Evolutionary conservation across 2,888 invertebrate species (phyloP).

Genomic region (Sinohyriopsis cumingii): DNA sequence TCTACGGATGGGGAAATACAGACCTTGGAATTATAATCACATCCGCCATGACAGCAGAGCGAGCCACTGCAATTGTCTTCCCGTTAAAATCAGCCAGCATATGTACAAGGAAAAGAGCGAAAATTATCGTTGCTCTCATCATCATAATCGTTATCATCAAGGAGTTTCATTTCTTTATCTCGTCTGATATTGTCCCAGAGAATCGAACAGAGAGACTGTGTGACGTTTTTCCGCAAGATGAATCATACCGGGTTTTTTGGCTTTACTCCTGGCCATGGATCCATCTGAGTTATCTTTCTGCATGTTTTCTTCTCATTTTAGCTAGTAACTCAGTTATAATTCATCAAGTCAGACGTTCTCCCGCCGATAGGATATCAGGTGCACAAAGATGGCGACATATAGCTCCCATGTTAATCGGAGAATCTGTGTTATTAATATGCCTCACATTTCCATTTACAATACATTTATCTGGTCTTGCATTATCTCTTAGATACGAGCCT

Average conservation of each 20-base stretch:
- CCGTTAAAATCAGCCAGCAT: constrained; percentile 42
- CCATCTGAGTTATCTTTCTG: constrained; percentile 38
- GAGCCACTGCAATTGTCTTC: constrained; percentile 51
- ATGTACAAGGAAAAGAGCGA: constrained; percentile 45
- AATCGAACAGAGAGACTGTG: constrained; percentile 46
- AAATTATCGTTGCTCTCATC: constrained; percentile 33
- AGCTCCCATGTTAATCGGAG: constrained; percentile 52
- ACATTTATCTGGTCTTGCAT: constrained; percentile 36
- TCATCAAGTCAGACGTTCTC: constrained; percentile 39
- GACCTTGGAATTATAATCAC: constrained; percentile 54
- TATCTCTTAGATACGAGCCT: constrained; percentile 31
- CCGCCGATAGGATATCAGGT: constrained; percentile 18
- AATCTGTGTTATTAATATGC: constrained; percentile 47
- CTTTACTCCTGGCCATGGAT: constrained; percentile 52
- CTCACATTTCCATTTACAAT: constrained; percentile 55
- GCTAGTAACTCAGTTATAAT: constrained; percentile 51
- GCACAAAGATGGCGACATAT: constrained; percentile 42
- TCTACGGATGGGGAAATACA: constrained; percentile 55
- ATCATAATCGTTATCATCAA: constrained; percentile 44
- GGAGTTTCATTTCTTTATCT: constrained; percentile 45
- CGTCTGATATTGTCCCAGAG: constrained; percentile 44
- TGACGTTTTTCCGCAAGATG: constrained; percentile 39
- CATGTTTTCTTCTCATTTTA: constrained; percentile 45
- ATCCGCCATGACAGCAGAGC: constrained; percentile 53
- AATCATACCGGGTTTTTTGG: constrained; percentile 41